Evolutionary conservation across 2,113 vertebrate species (phyloP).

Genomic region (Steatornis caripensis): DNA sequence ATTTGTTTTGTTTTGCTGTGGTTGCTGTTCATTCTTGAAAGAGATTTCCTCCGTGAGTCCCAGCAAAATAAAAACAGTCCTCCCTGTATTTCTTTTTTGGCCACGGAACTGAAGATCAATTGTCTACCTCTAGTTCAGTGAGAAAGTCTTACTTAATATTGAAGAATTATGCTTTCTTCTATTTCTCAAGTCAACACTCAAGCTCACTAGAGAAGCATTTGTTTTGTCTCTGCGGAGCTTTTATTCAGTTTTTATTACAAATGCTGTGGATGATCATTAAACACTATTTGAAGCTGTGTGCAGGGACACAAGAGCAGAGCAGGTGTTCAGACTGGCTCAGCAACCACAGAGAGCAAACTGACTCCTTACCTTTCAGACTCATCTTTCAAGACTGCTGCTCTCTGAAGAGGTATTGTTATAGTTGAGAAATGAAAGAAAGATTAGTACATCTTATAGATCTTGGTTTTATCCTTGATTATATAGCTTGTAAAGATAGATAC

Average conservation of each 20-base stretch:
- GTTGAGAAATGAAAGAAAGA: not conserved
- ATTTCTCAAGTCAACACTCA: not conserved
- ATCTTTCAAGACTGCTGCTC: not conserved
- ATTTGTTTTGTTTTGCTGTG: not conserved
- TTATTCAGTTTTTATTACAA: constrained; percentile 27
- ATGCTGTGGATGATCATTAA: constrained; percentile 8
- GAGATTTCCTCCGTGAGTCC: not conserved
- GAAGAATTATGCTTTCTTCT: not conserved
- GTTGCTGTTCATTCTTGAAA: not conserved
- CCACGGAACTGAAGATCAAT: not conserved
- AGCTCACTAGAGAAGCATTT: not conserved
- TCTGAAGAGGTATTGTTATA: not conserved
- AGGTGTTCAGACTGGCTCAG: constrained; percentile 2
- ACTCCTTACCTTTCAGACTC: not conserved
- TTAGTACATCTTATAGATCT: not conserved
- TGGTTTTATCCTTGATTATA: not conserved
- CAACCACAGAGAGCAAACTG: not conserved
- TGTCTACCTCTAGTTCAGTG: not conserved
- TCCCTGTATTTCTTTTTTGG: not conserved
- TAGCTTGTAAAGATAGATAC: not conserved
- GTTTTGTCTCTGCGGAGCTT: not conserved
- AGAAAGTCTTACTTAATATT: constrained; percentile 34
- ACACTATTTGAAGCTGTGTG: not conserved
- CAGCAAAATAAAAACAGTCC: not conserved
- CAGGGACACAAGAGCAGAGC: not conserved